Base-by-base conservation (phyloP, 1,140 invertebrate species). In the Drosophila parabipectinata region DNA sequence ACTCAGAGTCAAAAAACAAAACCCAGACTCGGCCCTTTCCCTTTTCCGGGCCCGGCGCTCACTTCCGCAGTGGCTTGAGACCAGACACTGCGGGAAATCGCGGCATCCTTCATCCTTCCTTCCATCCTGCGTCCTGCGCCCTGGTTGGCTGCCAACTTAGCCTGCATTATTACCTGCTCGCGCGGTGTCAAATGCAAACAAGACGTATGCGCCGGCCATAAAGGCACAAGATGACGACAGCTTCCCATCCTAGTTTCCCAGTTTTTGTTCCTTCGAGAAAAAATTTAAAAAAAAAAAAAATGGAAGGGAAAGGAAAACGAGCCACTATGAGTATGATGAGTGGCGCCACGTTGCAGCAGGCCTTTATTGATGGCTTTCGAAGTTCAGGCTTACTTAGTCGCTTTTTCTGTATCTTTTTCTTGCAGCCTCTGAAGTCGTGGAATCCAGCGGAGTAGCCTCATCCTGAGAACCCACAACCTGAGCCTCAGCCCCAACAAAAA, bases 131-230 rank as follows among this genome's bases (percentile, higher is more conserved):
- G 56, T 47, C 15, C 18, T 18, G 18, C 18, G 18, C 1, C 54
- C 61, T 83, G 59, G 59, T 73, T 61, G 69, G 69, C 62, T 67
- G 48, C 53, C 48, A 41, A 47, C 21, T 34, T 21, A 37, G 59
- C 50, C 61, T 76, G 83, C 83, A 82, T 88, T 79, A 83, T 87
- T 87, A 87, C 79, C 83, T 87, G 83, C 34, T 12, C 41, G 41
- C 47, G 55, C 67, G 83, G 79, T 79, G 83, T 88, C 79, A 88
- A 88, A 88, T 72, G 72, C 79, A 88, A 87, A 88, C 83, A 88
- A 87, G 83, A 83, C 71, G 75, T 82, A 87, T 78, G 82, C 83
- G 82, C 74, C 83, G 74, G 79, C 61, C 79, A 87, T 87, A 87
- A 87, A 87, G 62, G 57, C 26, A 28, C 57, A 59, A 71, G 64